These are phyloP conservation scores for Megalurothrips usitatus DNA, from an alignment of 2,888 invertebrate genomes.

Conservation along the genomic window DNA sequence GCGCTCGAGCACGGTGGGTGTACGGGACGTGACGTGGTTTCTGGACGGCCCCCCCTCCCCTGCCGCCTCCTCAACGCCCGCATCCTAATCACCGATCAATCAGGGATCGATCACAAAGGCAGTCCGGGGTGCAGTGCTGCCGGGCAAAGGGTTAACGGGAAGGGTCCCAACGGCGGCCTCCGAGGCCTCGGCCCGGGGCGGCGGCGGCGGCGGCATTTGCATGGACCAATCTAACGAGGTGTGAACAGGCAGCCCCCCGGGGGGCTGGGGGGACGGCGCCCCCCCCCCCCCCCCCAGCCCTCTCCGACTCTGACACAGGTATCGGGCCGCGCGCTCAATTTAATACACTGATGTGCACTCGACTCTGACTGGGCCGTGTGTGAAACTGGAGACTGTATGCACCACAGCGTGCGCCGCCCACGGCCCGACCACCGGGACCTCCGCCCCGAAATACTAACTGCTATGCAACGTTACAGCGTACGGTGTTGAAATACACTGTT, in stretches of 20 bases:
- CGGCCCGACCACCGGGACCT: too few species aligned
- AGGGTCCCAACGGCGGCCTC: neutral
- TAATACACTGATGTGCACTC: neutral
- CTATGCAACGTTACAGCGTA: too few species aligned
- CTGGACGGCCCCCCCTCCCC: neutral
- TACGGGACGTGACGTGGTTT: too few species aligned
- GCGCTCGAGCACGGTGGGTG: too few species aligned
- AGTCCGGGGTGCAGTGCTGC: neutral
- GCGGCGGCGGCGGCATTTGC: slow-evolving; percentile 12
- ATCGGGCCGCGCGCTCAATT: neutral
- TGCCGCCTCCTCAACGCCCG: neutral
- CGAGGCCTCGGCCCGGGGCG: neutral
- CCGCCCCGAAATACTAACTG: too few species aligned
- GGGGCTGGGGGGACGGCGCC: neutral
- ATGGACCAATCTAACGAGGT: slow-evolving; percentile 17
- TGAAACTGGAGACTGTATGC: slow-evolving; percentile 5
- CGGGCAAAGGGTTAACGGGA: neutral
- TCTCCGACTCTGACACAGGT: too few species aligned
- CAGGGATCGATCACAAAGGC: slow-evolving; percentile 13
- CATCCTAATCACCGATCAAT: slow-evolving; percentile 14
- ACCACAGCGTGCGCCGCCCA: neutral
- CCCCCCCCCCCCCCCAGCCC: too few species aligned
- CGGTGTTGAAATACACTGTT: too few species aligned
- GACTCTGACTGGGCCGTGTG: neutral
- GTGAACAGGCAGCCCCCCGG: neutral